A percentile compares a stretch with the other conserved stretches of the same genome.
Conservation (phyloP, 2,797 vertebrate species). For the Phoxinus dragarum region DNA sequence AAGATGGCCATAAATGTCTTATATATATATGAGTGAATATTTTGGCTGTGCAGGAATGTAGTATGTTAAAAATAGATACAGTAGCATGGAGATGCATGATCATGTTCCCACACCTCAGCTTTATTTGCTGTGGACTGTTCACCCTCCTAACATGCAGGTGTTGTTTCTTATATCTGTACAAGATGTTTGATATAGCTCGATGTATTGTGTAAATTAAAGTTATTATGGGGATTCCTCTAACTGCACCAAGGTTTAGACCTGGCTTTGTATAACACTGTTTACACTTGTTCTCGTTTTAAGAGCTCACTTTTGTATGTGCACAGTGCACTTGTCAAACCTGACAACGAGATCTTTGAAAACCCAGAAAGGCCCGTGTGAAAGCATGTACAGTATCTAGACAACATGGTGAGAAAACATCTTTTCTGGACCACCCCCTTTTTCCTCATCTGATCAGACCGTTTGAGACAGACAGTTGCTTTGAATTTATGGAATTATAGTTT, state of each 20-base stretch:
- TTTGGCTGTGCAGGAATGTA: constrained; percentile 80
- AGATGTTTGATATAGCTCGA: neutral
- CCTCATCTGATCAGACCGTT: neutral
- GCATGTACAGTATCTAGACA: constrained; percentile 69
- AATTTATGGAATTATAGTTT: neutral
- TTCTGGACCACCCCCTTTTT: constrained; percentile 3
- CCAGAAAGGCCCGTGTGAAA: constrained; percentile 60
- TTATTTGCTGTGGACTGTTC: constrained; percentile 25
- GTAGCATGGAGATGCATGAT: constrained; percentile 48
- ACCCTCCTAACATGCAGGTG: constrained; percentile 28
- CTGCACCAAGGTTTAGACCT: constrained; percentile 25
- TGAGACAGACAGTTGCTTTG: neutral
- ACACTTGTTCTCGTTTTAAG: constrained; percentile 53
- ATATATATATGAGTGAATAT: constrained; percentile 82
- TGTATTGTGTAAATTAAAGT: constrained; percentile 1
- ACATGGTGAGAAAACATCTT: constrained; percentile 64
- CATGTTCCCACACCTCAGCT: constrained; percentile 66
- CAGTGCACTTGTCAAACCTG: constrained; percentile 60
- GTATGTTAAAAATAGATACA: constrained; percentile 83
- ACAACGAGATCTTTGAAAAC: constrained; percentile 59
- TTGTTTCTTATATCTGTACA: constrained; percentile 63
- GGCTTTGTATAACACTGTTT: constrained; percentile 53
- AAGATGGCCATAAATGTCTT: constrained; percentile 85
- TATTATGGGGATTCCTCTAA: constrained; percentile 41
- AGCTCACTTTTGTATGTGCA: constrained; percentile 60